phyloP scores from a whole-genome alignment of 2,797 vertebrate species.

The Pseudochirops corinnae region DNA sequence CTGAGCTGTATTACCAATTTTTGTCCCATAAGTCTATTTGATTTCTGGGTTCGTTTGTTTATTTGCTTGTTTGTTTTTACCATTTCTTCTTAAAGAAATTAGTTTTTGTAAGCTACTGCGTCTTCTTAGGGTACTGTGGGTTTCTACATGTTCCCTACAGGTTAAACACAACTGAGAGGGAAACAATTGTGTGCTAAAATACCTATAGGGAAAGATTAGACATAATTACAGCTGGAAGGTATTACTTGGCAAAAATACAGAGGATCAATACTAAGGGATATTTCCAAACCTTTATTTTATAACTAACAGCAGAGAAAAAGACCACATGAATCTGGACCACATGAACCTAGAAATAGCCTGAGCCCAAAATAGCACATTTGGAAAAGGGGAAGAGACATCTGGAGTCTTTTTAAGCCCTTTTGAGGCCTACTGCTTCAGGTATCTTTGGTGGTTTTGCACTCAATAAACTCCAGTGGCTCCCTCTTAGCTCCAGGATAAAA shows the following conservation, averaged over 20 bases:
- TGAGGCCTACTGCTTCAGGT: background rate
- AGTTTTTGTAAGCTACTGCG: background rate
- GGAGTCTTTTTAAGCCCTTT: background rate
- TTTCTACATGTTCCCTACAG: background rate
- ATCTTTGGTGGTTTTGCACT: background rate
- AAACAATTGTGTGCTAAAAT: background rate
- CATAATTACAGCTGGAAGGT: background rate
- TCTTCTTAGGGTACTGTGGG: background rate
- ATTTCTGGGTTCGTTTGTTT: background rate
- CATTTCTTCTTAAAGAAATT: background rate
- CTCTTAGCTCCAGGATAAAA: background rate
- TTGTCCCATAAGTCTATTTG: background rate
- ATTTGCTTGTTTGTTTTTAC: background rate
- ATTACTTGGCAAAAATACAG: background rate
- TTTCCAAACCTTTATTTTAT: background rate
- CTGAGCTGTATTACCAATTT: background rate
- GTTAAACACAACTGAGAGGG: background rate
- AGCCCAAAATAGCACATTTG: background rate
- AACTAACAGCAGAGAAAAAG: background rate
- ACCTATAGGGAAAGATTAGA: background rate
- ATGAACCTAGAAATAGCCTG: background rate
- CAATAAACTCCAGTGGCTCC: background rate
- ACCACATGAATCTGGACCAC: background rate
- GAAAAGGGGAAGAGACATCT: background rate
- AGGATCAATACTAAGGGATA: background rate